Base-by-base conservation (phyloP, 2,113 vertebrate genomes). In the Alethe castanea region DNA sequence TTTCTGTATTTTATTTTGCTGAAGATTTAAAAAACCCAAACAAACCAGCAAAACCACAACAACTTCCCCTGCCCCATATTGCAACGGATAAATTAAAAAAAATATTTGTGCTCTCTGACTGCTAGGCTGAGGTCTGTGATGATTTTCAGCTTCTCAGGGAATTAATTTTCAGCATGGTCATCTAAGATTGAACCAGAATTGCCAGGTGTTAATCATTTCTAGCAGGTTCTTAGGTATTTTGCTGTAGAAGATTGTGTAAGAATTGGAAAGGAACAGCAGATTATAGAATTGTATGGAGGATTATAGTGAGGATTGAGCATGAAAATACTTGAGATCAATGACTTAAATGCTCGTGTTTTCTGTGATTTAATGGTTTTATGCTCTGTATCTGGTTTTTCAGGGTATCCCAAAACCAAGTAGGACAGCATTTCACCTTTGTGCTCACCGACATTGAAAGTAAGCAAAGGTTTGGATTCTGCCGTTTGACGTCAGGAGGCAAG, bases 341-440 rank as follows among this genome's bases (percentile, higher is more conserved):
- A 66, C 19, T 73, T 47, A 38, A 42, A 14, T 59, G 35, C 19
- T 90, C 0, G 0, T 54, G 10, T 62, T 81, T 90, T 38, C 2
- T 72, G 44, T 54, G 20, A 60, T 57, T 64, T 61, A 44, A 38
- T 83, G 28, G 11, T 79, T 87, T 85, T 36, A 28, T 42, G 29
- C 35, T 94, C 40, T 88, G 12, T 67, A 14, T 48, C 69, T 95
- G 1, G 29, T 91, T 85, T 86, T 96, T 50, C 97, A 99, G 99
- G 97, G 98, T 98, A 28, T 98, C 99, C 29, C 98, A 98, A 94
- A 98, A 98, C 92, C 99, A 99, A 96, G 98, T 99, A 94, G 99
- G 99, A 92, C 99, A 99, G 97, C 99, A 99, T 97, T 99, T 99
- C 95, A 99, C 99, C 77, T 99, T 99, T 88, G 99, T 99, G 90